Percentiles rank a stretch among this genome's conserved stretches.
Conservation (phyloP, 2,113 vertebrate genomes). For the Periophthalmodon schlosseri region DNA sequence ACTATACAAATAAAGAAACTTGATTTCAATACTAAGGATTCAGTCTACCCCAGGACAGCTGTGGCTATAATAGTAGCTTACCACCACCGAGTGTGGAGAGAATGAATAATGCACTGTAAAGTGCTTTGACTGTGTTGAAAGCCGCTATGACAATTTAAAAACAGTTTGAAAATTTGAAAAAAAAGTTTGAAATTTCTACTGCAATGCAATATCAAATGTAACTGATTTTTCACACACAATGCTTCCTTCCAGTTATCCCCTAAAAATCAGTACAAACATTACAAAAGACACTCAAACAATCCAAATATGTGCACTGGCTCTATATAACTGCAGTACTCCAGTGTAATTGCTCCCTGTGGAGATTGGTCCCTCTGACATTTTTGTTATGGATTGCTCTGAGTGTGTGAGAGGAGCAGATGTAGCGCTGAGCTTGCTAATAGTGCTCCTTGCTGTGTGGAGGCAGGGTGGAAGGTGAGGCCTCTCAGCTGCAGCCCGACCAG, state of each 20-base stretch:
- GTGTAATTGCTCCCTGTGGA: conserved; percentile 10
- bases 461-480: conserved; percentile 36
- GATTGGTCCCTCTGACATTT: conserved; percentile 50
- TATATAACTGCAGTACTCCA: conserved; percentile 14
- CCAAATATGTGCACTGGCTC: conserved; percentile 1
- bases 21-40: too few species aligned
- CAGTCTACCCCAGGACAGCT: too few species aligned
- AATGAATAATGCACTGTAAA: too few species aligned
- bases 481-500: conserved; percentile 37
- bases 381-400: conserved; percentile 44
- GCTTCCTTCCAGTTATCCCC: neutral
- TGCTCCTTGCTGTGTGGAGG: conserved; percentile 38
- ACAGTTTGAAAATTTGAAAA: neutral
- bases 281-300: neutral
- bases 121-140: too few species aligned
- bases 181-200: neutral
- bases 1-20: too few species aligned
- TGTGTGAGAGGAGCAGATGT: conserved; percentile 42
- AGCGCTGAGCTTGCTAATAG: conserved; percentile 28
- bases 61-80: too few species aligned
- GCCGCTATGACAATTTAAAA: neutral
- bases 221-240: neutral
- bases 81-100: too few species aligned
- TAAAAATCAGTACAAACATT: conserved; percentile 1
- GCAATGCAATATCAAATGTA: neutral